These are phyloP conservation scores for Platysternon megacephalum DNA, from an alignment of 2,113 vertebrate genomes.

Conservation along the genomic window DNA sequence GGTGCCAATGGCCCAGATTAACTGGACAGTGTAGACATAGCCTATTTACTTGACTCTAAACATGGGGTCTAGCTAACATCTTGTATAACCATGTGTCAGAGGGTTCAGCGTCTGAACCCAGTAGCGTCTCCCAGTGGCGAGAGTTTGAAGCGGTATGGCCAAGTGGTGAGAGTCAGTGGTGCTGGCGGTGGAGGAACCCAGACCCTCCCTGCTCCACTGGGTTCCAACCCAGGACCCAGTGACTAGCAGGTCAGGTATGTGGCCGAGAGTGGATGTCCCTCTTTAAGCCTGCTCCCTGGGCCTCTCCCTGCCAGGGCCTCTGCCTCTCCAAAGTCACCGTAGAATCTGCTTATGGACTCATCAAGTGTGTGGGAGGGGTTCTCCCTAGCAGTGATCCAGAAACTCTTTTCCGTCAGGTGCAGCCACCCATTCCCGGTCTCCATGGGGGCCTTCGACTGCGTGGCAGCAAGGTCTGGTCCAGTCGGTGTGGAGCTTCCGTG, in stretches of 20 bases:
- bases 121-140: background rate
- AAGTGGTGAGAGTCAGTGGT: background rate
- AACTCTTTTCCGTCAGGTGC: background rate
- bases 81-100: constrained; percentile 22
- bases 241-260: background rate
- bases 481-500: background rate
- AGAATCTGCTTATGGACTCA: background rate
- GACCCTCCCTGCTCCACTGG: background rate
- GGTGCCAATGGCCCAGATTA: background rate
- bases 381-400: background rate
- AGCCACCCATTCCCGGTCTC: background rate
- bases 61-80: background rate
- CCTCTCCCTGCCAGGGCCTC: background rate
- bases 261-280: background rate
- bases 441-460: background rate
- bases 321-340: background rate
- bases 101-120: background rate
- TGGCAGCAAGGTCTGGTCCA: background rate
- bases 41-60: background rate
- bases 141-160: background rate
- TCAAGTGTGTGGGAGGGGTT: background rate
- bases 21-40: background rate
- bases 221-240: background rate
- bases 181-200: background rate
- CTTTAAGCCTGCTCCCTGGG: background rate